phyloP scores from a whole-genome alignment of 1,140 invertebrate genomes.

The Drosophila eugracilis region DNA sequence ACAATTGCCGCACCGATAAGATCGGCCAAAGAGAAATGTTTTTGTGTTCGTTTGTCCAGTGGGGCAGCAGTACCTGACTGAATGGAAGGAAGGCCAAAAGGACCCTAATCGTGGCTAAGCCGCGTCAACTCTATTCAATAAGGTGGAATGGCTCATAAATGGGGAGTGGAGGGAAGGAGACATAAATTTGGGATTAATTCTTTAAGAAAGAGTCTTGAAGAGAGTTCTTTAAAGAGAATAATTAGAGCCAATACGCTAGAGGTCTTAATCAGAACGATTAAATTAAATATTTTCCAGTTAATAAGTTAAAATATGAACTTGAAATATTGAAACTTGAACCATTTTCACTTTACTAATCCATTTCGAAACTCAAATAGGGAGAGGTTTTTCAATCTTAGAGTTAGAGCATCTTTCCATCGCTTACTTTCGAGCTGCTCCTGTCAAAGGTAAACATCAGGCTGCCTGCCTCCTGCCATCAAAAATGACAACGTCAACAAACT shows the following conservation, averaged over 20 bases:
- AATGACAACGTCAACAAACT: slow-evolving; percentile 66
- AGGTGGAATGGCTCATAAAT: slow-evolving; percentile 44
- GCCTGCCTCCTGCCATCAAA: slow-evolving; percentile 32
- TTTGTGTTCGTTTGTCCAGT: slow-evolving; percentile 53
- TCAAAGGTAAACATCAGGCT: slow-evolving; percentile 56
- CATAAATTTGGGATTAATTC: too few relatives aligned
- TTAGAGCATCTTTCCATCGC: slow-evolving; percentile 25
- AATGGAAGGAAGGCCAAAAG: slow-evolving; percentile 1
- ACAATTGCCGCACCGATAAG: slow-evolving; percentile 76
- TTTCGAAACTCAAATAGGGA: too few relatives aligned
- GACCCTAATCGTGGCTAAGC: slow-evolving; percentile 60
- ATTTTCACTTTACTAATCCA: too few relatives aligned
- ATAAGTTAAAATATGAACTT: too few relatives aligned
- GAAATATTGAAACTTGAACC: too few relatives aligned
- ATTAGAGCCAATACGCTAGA: background rate
- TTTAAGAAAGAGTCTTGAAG: background rate
- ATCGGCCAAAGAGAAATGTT: slow-evolving; percentile 66
- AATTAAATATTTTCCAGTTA: too few relatives aligned
- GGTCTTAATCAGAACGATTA: background rate
- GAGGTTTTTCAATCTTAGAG: background rate
- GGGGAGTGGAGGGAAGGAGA: background rate
- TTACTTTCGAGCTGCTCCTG: background rate
- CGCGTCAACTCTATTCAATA: slow-evolving; percentile 63
- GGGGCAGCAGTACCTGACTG: slow-evolving; percentile 18
- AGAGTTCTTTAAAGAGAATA: background rate